These are phyloP conservation scores for Threskiornis aethiopicus DNA, from an alignment of 2,797 vertebrate genomes.

Conservation along the genomic window DNA sequence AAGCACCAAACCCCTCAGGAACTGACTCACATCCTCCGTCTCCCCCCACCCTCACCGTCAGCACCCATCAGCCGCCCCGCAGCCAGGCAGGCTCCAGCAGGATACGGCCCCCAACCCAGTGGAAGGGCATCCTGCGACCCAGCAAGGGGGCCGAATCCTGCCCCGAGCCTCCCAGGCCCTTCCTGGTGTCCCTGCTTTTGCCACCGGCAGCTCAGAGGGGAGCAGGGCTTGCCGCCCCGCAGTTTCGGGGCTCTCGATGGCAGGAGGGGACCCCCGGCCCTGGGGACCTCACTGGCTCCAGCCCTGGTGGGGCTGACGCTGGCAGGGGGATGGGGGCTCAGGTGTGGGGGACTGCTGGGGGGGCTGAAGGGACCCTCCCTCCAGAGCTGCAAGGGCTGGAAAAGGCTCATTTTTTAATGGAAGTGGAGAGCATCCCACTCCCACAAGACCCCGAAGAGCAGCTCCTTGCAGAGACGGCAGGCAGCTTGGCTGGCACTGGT, in stretches of 20 bases:
- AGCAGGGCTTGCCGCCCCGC: fast-evolving
- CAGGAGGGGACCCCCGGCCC: not conserved
- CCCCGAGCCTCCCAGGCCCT: not conserved
- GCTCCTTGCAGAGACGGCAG: fast-evolving
- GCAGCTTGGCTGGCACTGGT: not conserved
- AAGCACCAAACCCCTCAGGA: not conserved
- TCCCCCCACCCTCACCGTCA: not conserved
- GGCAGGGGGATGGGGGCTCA: fast-evolving
- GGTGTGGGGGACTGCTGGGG: fast-evolving
- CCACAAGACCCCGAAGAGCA: fast-evolving
- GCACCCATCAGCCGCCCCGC: fast-evolving
- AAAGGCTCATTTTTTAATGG: slow-evolving; percentile 15
- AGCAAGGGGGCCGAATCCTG: fast-evolving
- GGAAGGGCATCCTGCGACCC: not conserved
- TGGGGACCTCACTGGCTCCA: not conserved
- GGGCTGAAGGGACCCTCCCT: not conserved
- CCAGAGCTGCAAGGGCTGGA: not conserved
- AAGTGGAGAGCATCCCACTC: not conserved
- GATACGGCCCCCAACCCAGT: not conserved
- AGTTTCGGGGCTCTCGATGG: fast-evolving
- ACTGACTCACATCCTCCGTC: not conserved
- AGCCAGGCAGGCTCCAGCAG: not conserved
- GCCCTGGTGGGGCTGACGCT: not conserved
- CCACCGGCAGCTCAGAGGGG: not conserved
- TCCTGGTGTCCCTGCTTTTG: not conserved